Percentiles rank a stretch among this genome's conserved stretches.
These are phyloP conservation scores for Hanleya hanleyi DNA, from an alignment of 2,888 invertebrate species.

Conservation along the genomic window DNA sequence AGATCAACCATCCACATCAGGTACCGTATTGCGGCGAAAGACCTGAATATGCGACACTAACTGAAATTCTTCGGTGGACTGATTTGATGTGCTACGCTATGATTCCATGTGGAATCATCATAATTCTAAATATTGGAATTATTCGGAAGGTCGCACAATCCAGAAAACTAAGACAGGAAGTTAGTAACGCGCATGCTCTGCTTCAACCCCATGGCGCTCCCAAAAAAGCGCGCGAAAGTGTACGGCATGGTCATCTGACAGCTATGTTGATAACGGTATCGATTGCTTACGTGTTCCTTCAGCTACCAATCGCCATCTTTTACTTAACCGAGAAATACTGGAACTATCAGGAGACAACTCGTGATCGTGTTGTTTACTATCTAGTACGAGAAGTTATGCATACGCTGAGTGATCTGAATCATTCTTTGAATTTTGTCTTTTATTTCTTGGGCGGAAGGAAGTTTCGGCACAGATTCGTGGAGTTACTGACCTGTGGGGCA, in stretches of 20 bases:
- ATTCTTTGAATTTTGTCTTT: neutral
- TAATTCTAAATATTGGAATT: neutral
- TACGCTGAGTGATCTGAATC: neutral
- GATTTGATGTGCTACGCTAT: neutral
- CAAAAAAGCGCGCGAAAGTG: neutral
- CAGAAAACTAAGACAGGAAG: neutral
- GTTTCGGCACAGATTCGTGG: neutral
- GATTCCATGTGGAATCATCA: neutral
- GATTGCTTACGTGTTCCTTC: neutral
- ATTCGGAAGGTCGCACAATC: neutral
- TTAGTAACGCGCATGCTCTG: neutral
- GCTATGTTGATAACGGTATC: slow-evolving; percentile 1
- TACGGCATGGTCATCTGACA: neutral
- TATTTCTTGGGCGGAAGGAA: neutral
- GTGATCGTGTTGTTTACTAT: neutral
- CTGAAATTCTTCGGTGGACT: neutral
- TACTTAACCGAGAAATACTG: neutral
- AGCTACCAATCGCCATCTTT: neutral
- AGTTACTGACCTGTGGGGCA: too few relatives aligned
- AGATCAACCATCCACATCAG: neutral
- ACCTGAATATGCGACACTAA: neutral
- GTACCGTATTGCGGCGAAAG: neutral
- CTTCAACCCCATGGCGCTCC: neutral
- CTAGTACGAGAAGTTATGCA: neutral
- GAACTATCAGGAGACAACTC: neutral